Conservation (phyloP, 2,113 vertebrate genomes). For the Artemisiospiza belli region DNA sequence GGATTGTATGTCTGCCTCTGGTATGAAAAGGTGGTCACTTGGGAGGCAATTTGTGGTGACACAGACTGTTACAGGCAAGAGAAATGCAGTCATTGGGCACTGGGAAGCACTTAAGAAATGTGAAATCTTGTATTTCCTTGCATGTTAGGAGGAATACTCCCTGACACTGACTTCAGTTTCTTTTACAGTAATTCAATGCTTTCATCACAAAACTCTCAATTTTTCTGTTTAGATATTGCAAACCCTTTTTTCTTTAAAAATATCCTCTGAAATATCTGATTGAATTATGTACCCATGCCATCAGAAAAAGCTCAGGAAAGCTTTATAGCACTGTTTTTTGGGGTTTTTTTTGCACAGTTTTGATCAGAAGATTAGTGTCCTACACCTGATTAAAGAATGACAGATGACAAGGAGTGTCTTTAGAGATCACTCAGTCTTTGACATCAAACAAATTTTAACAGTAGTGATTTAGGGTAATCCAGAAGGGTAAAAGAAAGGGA, state of each 20-base stretch:
- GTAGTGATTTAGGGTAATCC: background rate
- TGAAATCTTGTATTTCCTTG: background rate
- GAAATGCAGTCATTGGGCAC: background rate
- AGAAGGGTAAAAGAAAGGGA: background rate
- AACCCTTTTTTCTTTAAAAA: background rate
- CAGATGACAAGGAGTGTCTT: background rate
- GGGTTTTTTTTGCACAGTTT: background rate
- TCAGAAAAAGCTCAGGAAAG: background rate
- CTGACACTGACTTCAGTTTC: background rate
- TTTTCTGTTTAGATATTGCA: background rate
- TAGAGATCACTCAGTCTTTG: background rate
- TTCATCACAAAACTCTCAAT: background rate
- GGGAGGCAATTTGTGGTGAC: background rate
- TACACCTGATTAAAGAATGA: background rate
- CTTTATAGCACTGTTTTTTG: background rate
- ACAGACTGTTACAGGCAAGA: background rate
- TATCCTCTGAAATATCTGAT: conserved; percentile 18
- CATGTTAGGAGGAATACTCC: background rate
- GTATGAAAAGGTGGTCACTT: background rate
- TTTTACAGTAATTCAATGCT: background rate
- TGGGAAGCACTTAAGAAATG: background rate
- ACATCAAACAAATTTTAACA: background rate
- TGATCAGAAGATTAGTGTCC: background rate
- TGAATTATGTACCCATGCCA: background rate
- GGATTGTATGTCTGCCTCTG: background rate